Conservation (phyloP, 2,797 vertebrate species). For the Adrianichthys oophorus region DNA sequence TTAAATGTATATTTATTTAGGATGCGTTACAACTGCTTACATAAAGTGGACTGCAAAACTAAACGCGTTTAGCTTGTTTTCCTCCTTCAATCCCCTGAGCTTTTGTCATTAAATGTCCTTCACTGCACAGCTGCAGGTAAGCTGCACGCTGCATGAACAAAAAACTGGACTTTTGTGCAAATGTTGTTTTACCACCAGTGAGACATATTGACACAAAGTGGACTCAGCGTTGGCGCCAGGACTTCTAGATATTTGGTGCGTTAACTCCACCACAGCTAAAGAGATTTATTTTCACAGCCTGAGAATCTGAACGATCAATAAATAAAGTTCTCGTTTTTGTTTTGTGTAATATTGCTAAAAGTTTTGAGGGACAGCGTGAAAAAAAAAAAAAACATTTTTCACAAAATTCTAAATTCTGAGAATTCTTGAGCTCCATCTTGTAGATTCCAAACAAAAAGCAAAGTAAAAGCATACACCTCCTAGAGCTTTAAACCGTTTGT, state of each 20-base stretch:
- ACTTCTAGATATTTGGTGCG: slow-evolving; percentile 1
- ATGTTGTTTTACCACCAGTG: slow-evolving; percentile 25
- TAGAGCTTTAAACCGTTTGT: slow-evolving; percentile 20
- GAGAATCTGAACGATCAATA: background rate
- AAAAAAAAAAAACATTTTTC: too few species aligned
- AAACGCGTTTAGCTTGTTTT: background rate
- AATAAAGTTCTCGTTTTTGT: background rate
- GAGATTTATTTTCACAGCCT: slow-evolving; percentile 17
- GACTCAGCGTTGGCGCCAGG: slow-evolving; percentile 30
- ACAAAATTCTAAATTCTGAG: too few species aligned
- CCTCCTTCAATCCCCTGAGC: slow-evolving; percentile 13
- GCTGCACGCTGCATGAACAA: slow-evolving; percentile 33
- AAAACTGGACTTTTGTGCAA: slow-evolving; percentile 24
- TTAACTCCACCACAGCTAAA: slow-evolving; percentile 48
- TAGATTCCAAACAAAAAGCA: background rate
- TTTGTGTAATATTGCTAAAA: too few species aligned
- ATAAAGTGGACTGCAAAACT: too few species aligned
- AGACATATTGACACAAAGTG: slow-evolving; percentile 15
- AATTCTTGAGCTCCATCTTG: too few species aligned
- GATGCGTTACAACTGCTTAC: too few species aligned
- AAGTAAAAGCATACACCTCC: slow-evolving; percentile 1
- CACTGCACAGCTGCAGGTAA: slow-evolving; percentile 14
- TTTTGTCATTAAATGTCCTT: slow-evolving; percentile 21
- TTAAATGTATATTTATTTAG: too few species aligned
- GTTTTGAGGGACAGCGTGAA: too few species aligned